Conservation (phyloP, 1,140 invertebrate species). For the Radopholus similis region DNA sequence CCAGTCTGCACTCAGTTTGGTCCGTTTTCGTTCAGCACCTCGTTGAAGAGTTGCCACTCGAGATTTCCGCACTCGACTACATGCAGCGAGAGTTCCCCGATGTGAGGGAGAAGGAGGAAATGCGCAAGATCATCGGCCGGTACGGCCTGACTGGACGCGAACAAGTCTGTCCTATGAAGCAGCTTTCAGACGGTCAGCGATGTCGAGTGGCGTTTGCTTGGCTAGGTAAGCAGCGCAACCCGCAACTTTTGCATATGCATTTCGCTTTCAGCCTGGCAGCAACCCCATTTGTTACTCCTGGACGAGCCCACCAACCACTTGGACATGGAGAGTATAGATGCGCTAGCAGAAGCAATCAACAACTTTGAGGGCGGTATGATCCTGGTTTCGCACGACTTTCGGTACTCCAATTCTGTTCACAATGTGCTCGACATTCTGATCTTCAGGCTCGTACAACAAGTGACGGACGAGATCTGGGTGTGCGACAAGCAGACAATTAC, state of each 20-base stretch:
- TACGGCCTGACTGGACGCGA: slow-evolving; percentile 93
- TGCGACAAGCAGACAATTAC: slow-evolving; percentile 92
- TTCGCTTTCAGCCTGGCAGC: slow-evolving; percentile 92
- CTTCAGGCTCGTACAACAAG: no score
- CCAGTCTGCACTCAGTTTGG: background rate
- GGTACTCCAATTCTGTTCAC: slow-evolving; percentile 95
- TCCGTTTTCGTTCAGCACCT: slow-evolving; percentile 70
- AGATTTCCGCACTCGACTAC: slow-evolving; percentile 90
- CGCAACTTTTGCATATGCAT: no score
- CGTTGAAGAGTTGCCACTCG: slow-evolving; percentile 88
- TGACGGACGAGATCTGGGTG: no score
- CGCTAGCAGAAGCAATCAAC: slow-evolving; percentile 91
- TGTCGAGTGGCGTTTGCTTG: slow-evolving; percentile 98
- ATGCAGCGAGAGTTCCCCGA: slow-evolving; percentile 96
- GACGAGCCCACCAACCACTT: slow-evolving; percentile 99
- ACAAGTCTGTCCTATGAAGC: slow-evolving; percentile 94
- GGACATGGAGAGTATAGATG: slow-evolving; percentile 96
- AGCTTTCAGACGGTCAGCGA: slow-evolving; percentile 93
- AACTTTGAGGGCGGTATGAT: slow-evolving; percentile 97
- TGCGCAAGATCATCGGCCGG: slow-evolving; percentile 96
- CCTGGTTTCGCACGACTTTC: slow-evolving; percentile 92
- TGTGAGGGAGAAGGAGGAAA: slow-evolving; percentile 95
- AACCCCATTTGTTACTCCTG: slow-evolving; percentile 83
- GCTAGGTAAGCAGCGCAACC: no score
- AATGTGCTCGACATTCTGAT: no score